phyloP scores from a whole-genome alignment of 1,140 invertebrate genomes.

The Habropoda laboriosa region DNA sequence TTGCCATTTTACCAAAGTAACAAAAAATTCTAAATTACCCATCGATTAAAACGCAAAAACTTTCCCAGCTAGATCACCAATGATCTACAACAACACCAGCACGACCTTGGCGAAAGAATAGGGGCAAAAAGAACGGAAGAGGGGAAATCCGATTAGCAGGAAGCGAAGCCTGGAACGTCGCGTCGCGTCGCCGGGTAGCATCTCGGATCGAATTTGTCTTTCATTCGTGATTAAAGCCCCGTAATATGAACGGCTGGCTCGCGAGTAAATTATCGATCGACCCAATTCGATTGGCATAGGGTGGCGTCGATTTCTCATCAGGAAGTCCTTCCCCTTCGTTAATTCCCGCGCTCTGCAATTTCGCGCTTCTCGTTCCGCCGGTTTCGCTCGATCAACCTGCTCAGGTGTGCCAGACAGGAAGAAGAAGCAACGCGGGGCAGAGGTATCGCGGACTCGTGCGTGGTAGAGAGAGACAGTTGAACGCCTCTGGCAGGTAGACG shows the following conservation, averaged over 20 bases:
- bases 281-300: slow-evolving; percentile 39
- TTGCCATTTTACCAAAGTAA: too few species aligned
- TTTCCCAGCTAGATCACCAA: too few species aligned
- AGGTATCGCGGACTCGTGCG: too few species aligned
- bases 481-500: not conserved
- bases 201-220: slow-evolving; percentile 35
- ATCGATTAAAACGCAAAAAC: too few species aligned
- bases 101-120: not conserved
- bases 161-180: not conserved
- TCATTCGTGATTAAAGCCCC: slow-evolving; percentile 20
- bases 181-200: too few species aligned
- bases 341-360: slow-evolving; percentile 13
- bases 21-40: not conserved
- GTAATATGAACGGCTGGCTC: slow-evolving; percentile 8
- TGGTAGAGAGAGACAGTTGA: not conserved
- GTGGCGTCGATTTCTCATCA: slow-evolving; percentile 19
- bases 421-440: slow-evolving; percentile 37
- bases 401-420: not conserved
- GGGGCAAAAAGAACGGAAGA: not conserved
- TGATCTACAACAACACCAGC: not conserved
- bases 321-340: not conserved
- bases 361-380: not conserved
- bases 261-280: slow-evolving; percentile 54
- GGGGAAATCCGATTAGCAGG: slow-evolving; percentile 33
- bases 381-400: not conserved